These are phyloP conservation scores for Macropis europaea DNA, from an alignment of 2,888 invertebrate species.

Conservation along the genomic window DNA sequence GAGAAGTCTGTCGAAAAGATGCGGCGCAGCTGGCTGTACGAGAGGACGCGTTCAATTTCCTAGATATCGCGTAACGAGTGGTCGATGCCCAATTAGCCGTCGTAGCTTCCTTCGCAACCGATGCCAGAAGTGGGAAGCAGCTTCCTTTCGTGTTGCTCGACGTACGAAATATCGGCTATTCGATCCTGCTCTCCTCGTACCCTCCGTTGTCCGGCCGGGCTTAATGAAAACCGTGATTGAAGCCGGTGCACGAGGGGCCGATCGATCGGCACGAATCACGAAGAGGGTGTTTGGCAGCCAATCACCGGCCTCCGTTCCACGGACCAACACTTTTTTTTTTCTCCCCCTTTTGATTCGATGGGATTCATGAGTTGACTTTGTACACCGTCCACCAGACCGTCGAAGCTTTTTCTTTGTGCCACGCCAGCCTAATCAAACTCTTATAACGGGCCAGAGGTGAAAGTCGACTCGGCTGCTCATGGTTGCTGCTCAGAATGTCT, in stretches of 20 bases:
- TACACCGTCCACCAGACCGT: constrained; percentile 18
- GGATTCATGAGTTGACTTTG: constrained; percentile 62
- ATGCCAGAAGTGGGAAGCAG: constrained; percentile 13
- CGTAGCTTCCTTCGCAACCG: constrained; percentile 1
- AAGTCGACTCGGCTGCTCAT: too few relatives aligned
- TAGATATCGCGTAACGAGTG: constrained; percentile 38
- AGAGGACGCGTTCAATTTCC: constrained; percentile 15
- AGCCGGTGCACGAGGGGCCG: constrained; percentile 61
- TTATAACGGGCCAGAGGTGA: constrained; percentile 10
- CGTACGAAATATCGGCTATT: constrained; percentile 44
- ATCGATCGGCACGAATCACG: constrained; percentile 69
- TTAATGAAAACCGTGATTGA: constrained; percentile 76
- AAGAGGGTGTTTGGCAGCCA: constrained; percentile 68
- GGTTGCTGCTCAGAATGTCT: too few relatives aligned
- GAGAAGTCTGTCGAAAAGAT: background rate
- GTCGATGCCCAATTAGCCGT: constrained; percentile 32
- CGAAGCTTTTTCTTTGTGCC: constrained; percentile 6
- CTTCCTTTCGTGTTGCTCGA: constrained; percentile 15
- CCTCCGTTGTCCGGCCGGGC: constrained; percentile 54
- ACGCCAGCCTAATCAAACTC: constrained; percentile 25
- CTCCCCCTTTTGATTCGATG: constrained; percentile 50
- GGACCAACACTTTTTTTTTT: constrained; percentile 54
- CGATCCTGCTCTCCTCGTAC: constrained; percentile 32
- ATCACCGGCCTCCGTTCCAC: constrained; percentile 60
- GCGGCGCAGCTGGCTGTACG: background rate